Evolutionary conservation across 2,888 invertebrate species (phyloP).

Genomic region (Portevinia maculata): DNA sequence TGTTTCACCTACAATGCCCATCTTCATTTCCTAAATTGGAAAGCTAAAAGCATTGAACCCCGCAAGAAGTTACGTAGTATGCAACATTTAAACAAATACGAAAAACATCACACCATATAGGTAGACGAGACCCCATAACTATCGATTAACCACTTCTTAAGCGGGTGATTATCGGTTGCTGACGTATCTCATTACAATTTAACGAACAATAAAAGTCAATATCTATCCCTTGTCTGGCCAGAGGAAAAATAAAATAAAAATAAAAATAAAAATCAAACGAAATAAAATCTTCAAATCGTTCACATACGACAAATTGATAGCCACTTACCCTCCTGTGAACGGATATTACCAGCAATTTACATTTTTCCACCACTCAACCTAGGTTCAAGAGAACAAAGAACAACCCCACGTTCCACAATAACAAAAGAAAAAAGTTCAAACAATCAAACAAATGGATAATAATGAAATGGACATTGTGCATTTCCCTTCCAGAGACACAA

Average conservation of each 20-base stretch:
- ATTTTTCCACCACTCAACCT: conserved; percentile 40
- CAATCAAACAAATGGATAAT: conserved; percentile 73
- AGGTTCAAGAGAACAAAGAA: conserved; percentile 51
- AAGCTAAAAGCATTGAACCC: no score
- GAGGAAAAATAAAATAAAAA: conserved; percentile 51
- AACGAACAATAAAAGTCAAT: conserved; percentile 37
- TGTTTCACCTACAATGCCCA: no score
- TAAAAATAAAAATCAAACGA: conserved; percentile 43
- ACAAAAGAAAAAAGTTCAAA: conserved; percentile 49
- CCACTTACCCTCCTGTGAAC: conserved; percentile 64
- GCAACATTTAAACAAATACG: no score
- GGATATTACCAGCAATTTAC: conserved; percentile 66
- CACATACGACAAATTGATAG: conserved; percentile 72
- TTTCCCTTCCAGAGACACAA: conserved; percentile 23
- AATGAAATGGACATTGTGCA: conserved; percentile 72
- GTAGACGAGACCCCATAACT: no score
- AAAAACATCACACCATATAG: no score
- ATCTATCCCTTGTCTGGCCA: background rate
- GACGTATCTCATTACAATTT: conserved; percentile 41
- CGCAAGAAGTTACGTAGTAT: no score
- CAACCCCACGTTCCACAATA: background rate
- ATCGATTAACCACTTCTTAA: conserved; percentile 51
- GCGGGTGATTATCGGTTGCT: conserved; percentile 38
- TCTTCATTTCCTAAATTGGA: no score
- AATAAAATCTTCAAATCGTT: conserved; percentile 71